Percentiles rank a stretch among this genome's conserved stretches.
phyloP scores from a whole-genome alignment of 2,797 vertebrate species.

The Leptoclinus maculatus region DNA sequence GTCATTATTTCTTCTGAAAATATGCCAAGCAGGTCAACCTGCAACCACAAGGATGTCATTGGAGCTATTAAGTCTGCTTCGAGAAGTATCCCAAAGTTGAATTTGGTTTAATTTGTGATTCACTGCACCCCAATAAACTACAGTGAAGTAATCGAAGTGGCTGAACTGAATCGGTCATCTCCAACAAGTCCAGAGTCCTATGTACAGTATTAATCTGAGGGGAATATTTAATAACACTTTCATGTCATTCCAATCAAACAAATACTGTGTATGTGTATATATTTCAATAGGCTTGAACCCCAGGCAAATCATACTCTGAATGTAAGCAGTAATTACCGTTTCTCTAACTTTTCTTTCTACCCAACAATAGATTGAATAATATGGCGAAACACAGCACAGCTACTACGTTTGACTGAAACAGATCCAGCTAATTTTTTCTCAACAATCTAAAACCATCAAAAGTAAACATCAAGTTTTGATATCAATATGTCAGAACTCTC shows the following conservation, averaged over 20 bases:
- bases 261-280: neutral
- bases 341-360: neutral
- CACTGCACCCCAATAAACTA: neutral
- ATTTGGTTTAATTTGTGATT: slow-evolving; percentile 12
- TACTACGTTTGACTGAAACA: neutral
- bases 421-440: neutral
- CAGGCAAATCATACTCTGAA: neutral
- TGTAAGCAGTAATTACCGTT: neutral
- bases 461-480: neutral
- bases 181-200: neutral
- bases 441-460: neutral
- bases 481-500: neutral
- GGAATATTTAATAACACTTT: neutral
- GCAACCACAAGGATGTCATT: slow-evolving; percentile 35
- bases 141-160: slow-evolving; percentile 19
- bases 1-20: slow-evolving; percentile 44
- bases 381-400: neutral
- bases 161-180: neutral
- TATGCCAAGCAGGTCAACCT: slow-evolving; percentile 26
- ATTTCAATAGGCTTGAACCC: neutral
- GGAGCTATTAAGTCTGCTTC: slow-evolving; percentile 24
- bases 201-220: neutral
- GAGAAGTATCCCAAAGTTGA: slow-evolving; percentile 7
- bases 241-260: neutral
- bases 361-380: neutral